Base-by-base conservation (phyloP, 2,113 vertebrate species). In the Alligator mississippiensis region DNA sequence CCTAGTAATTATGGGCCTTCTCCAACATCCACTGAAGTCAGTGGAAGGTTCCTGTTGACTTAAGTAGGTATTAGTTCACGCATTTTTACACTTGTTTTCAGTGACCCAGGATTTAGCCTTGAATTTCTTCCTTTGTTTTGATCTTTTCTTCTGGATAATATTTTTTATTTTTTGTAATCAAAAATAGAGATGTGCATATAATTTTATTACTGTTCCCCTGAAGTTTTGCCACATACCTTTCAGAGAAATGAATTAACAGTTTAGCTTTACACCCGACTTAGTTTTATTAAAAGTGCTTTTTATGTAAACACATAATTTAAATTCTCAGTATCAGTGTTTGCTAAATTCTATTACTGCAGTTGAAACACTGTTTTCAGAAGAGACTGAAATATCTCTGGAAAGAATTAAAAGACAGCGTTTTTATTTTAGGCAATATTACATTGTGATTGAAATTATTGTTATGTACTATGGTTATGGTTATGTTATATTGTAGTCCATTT, bases 241-340 rank as follows among this genome's bases (percentile, higher is more conserved):
- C 72, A 72, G 34, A 34, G 27, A 88, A 80, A 86, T 91, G 38
- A 94, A 95, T 92, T 93, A 89, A 90, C 5, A 24, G 77, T 62
- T 62, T 18, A 28, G 47, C 68, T 80, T 88, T 92, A 92, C 38
- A 83, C 27, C 70, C 61, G 13, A 74, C n/a, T 82, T 87, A 70
- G 83, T 84, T 90, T 85, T 70, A 84, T 78, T 16, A 4, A 68
- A 90, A 70, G 11, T 74, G 38, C 3, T 90, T 54, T 93, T 86
- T 59, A 60, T 83, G 38, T 63, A 38, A 92, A 62, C 77, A 96
- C 95, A 94, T 96, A 94, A 94, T 90, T 96, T 93, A 64, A 62
- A 1, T 85, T 82, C 77, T 84, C 72, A 86, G 1, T 80, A 84
- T 82, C 11, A 62, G 64, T 11, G 81, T 92, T 84, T 70, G 90